Base-by-base conservation (phyloP, 2,888 invertebrate species). In the Eupelmus urozonus region DNA sequence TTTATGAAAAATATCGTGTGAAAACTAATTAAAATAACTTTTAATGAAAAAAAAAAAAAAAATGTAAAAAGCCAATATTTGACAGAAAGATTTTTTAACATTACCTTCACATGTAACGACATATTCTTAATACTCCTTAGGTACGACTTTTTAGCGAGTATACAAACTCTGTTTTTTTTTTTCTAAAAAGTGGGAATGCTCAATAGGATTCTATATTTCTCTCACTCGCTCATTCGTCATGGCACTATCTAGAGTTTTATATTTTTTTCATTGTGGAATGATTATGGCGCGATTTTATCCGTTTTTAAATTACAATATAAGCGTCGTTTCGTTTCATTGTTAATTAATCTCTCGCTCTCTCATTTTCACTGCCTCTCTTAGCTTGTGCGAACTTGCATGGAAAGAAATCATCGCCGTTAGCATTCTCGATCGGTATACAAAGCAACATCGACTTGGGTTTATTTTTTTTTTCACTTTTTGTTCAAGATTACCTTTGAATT, bases 221-320 rank as follows among this genome's bases (percentile, higher is more conserved):
- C 16, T 78, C 25, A 27, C 42, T 69, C 63, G 51, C 72, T 70
- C 71, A 40, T 49, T 62, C 42, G 40, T 18, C 74, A 80, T 80
- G 80, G 76, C 80, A 81, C 82, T 78, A 80, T 77, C 82, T 78
- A 80, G 78, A 78, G 75, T 66, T 72, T 62, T 76, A 20, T 79
- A 20, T 51, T 16, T 34, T 71, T 69, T 16, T 13, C 65, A 71
- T 67, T 65, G 63, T 82, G 81, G 79, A 81, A 83, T 81, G 79
- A 77, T 81, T 82, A 82, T 80, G 81, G 80, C 81, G 80, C 79
- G 60, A 73, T 77, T 76, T 59, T 79, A 29, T 45, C 65, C 53
- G 42, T 69, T 81, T 69, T 66, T 78, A 76, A 77, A 80, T 78
- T 80, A 80, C 79, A 75, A 62, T 80, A 65, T 76, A 79, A 80